phyloP scores from a whole-genome alignment of 2,797 vertebrate genomes.

The Heterohyrax brucei region DNA sequence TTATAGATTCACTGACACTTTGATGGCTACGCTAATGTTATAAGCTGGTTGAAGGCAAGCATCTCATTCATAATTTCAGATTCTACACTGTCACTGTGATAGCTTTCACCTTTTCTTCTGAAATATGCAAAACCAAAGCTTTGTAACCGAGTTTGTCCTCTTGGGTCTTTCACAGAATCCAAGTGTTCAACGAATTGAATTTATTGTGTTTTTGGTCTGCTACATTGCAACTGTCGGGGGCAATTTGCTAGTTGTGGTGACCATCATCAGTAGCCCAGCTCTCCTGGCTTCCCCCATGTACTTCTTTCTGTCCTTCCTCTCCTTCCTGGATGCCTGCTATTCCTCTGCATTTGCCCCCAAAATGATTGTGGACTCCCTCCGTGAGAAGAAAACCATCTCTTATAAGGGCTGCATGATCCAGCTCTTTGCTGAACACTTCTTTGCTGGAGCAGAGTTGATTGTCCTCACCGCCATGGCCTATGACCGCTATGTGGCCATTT shows the following conservation, averaged over 20 bases:
- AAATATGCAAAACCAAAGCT: background rate
- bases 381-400: background rate
- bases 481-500: no score
- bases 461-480: no score
- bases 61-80: background rate
- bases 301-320: no score
- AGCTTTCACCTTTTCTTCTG: background rate
- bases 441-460: no score
- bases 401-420: background rate
- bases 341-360: background rate
- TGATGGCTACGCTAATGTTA: background rate
- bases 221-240: conserved; percentile 64
- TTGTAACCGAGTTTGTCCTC: conserved; percentile 4
- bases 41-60: background rate
- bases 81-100: background rate
- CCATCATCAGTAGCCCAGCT: background rate
- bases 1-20: background rate
- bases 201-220: conserved; percentile 21
- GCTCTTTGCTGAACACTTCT: conserved; percentile 47
- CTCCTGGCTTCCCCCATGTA: background rate
- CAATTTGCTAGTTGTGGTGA: conserved; percentile 49
- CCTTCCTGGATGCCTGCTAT: background rate
- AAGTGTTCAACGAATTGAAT: conserved; percentile 10
- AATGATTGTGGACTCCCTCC: background rate
- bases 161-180: background rate